Conservation (phyloP, 2,113 vertebrate species). For the Elephantulus edwardii region DNA sequence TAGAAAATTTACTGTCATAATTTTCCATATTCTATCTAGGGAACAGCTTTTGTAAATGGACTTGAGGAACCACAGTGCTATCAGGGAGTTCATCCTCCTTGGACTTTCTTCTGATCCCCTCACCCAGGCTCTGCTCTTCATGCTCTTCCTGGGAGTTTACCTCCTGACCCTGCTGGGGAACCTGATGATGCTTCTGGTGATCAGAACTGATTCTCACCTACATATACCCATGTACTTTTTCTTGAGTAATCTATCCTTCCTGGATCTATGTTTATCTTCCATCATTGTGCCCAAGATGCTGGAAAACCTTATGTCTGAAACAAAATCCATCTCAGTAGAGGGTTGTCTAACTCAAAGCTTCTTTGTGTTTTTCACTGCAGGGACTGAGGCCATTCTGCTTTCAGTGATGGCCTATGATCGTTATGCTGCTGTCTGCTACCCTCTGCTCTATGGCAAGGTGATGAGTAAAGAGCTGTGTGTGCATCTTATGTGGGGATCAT, state of each 20-base stretch:
- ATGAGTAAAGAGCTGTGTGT: not conserved
- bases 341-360: not conserved
- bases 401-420: not conserved
- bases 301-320: not conserved
- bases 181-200: not conserved
- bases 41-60: not conserved
- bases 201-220: not conserved
- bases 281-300: not conserved
- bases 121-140: not conserved
- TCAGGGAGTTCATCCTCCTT: not conserved
- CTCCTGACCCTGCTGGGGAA: not conserved
- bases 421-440: not conserved
- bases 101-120: not conserved
- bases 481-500: not conserved
- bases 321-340: not conserved
- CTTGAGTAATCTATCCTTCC: not conserved
- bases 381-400: not conserved
- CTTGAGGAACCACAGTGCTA: not conserved
- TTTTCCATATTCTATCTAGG: not conserved
- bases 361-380: not conserved
- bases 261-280: not conserved
- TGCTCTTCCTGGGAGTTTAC: constrained; percentile 16
- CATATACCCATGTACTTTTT: not conserved
- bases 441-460: not conserved
- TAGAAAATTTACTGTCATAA: too few relatives aligned